Conservation (phyloP, 1,140 invertebrate genomes). For the Holotrichia oblita region DNA sequence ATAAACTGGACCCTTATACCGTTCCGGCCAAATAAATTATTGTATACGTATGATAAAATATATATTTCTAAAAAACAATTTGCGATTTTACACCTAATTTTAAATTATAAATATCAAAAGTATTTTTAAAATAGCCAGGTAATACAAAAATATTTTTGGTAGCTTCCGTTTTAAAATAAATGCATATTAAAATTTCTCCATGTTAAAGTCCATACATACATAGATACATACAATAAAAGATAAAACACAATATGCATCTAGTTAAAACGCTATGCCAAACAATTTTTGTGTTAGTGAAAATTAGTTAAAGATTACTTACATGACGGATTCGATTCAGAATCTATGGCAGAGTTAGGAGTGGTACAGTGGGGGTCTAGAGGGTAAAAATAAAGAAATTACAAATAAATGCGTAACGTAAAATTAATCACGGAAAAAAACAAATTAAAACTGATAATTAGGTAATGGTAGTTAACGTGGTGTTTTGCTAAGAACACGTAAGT, state of each 20-base stretch:
- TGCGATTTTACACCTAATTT: no score
- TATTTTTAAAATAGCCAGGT: no score
- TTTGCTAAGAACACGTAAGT: neutral
- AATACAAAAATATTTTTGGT: no score
- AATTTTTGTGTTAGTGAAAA: slow-evolving; percentile 15
- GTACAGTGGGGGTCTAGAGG: slow-evolving; percentile 57
- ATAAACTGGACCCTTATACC: no score
- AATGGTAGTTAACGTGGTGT: neutral
- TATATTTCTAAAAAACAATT: no score
- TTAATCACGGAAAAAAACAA: slow-evolving; percentile 21
- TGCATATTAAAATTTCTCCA: neutral
- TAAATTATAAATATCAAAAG: no score
- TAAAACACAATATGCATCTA: neutral
- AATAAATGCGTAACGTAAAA: slow-evolving; percentile 30
- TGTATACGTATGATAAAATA: no score
- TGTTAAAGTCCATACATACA: no score
- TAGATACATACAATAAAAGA: neutral
- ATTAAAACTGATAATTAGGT: neutral
- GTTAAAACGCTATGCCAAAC: neutral
- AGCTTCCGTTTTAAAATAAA: neutral
- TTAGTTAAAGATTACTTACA: slow-evolving; percentile 48
- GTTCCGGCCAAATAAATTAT: no score
- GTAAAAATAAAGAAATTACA: slow-evolving; percentile 53
- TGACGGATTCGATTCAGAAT: slow-evolving; percentile 55
- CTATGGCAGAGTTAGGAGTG: slow-evolving; percentile 57